Percentiles rank a stretch among this genome's conserved stretches.
phyloP scores from a whole-genome alignment of 2,113 vertebrate species.

The Sturnira hondurensis region DNA sequence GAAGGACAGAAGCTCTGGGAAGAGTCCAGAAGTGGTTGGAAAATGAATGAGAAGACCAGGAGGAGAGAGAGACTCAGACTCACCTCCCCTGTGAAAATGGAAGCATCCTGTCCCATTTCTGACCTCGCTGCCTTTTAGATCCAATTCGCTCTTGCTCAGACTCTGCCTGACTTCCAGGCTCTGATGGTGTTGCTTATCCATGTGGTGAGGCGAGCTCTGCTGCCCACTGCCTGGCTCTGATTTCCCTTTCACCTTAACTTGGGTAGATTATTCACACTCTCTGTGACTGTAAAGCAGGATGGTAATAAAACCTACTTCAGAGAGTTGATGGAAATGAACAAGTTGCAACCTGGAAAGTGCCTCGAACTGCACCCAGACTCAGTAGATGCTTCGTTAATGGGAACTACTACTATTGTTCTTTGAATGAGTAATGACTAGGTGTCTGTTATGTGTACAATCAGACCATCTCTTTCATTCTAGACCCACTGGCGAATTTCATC shows the following conservation, averaged over 20 bases:
- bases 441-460: not conserved
- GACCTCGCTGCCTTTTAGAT: not conserved
- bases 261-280: not conserved
- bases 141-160: not conserved
- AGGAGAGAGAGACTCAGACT: not conserved
- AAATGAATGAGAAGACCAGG: slow-evolving; percentile 18
- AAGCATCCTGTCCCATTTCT: not conserved
- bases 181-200: not conserved
- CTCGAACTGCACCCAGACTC: not conserved
- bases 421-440: not conserved
- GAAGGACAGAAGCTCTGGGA: not conserved
- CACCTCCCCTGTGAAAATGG: not conserved
- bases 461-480: not conserved
- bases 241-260: not conserved
- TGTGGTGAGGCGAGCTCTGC: not conserved
- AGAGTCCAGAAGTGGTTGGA: not conserved
- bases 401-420: not conserved
- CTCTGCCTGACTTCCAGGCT: not conserved
- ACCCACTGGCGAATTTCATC: not conserved
- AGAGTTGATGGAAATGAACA: not conserved
- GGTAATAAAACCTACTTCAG: not conserved
- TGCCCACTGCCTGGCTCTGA: not conserved
- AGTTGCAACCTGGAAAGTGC: not conserved
- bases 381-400: not conserved
- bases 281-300: not conserved